Conservation (phyloP, 2,888 invertebrate genomes). For the Rapana venosa region DNA sequence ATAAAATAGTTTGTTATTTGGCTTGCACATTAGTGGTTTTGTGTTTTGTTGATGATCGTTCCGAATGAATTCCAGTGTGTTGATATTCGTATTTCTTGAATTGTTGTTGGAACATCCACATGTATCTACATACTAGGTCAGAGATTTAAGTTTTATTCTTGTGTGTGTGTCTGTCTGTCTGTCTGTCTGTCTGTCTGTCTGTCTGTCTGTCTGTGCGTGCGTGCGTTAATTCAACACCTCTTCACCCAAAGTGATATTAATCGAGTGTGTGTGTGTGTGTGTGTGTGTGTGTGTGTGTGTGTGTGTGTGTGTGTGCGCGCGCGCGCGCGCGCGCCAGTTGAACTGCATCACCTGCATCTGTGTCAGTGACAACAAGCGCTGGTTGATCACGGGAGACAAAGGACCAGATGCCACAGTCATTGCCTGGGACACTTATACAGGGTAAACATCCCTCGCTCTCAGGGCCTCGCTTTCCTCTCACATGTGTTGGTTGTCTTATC, state of each 20-base stretch:
- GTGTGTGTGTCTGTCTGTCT: not conserved
- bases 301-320: not conserved
- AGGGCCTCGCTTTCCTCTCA: not conserved
- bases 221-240: not conserved
- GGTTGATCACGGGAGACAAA: constrained; percentile 78
- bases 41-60: no score
- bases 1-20: no score
- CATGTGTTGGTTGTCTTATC: not conserved
- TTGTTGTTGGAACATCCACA: no score
- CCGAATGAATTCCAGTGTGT: no score
- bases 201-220: not conserved
- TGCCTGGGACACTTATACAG: constrained; percentile 77
- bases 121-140: no score
- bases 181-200: not conserved
- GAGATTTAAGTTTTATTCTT: no score
- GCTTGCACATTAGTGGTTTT: no score
- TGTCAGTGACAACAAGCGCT: constrained; percentile 77
- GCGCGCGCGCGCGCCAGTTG: constrained; percentile 61
- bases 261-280: not conserved
- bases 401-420: constrained; percentile 77
- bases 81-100: no score
- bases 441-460: constrained; percentile 58
- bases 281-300: constrained; percentile 36
- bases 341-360: constrained; percentile 77
- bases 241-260: not conserved